Evolutionary conservation across 2,797 vertebrate species (phyloP), one percentile per base, ranked within the genome.

Genomic region (Melanogrammus aeglefinus): DNA sequence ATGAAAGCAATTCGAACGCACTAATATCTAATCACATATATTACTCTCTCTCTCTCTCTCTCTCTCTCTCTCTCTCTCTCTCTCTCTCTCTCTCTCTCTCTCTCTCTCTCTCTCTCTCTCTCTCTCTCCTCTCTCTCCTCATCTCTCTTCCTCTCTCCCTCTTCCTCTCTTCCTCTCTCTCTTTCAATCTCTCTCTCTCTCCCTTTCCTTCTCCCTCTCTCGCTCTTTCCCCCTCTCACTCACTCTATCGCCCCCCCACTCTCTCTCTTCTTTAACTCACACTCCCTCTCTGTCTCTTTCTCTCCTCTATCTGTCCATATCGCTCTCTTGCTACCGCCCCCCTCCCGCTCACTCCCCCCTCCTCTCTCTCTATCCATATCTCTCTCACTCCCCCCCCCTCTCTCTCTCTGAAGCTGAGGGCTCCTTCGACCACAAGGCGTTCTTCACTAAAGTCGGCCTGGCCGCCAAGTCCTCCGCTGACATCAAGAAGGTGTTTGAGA

Each of bases 401-500:
- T 35, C 21, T 66, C 70, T 31, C 76, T 81, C 70, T 38, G 70
- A 14, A 97, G 96, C 92, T 91, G 93, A 90, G 29, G 95, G 94
- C 78, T 94, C 94, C 74, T 96, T 98, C 92, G 90, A 95, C 66
- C 77, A 95, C 91, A 95, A 95, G 88, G 82, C 83, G 0, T 96
- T 97, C 93, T 96, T 96, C 69, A 82, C 85, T 38, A 95, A 82
- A 87, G 90, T 96, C 73, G 95, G 95, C 72, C 91, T 96, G 90
- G 0, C 91, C 44, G 83, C 73, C 90, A 96, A 95, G 93, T 90
- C 91, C 12, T 5, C 86, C 0, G 94, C 90, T 14, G 91, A 93
- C 0, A 82, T 95, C 88, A 94, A 94, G 91, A 92, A 89, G 86
- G 94, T 95, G 81, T 96, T 96, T 72, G 81, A 41, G 0, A 84